A percentile compares a stretch with the other conserved stretches of the same genome.
phyloP scores from a whole-genome alignment of 2,888 invertebrate genomes.

The Fragum fragum region DNA sequence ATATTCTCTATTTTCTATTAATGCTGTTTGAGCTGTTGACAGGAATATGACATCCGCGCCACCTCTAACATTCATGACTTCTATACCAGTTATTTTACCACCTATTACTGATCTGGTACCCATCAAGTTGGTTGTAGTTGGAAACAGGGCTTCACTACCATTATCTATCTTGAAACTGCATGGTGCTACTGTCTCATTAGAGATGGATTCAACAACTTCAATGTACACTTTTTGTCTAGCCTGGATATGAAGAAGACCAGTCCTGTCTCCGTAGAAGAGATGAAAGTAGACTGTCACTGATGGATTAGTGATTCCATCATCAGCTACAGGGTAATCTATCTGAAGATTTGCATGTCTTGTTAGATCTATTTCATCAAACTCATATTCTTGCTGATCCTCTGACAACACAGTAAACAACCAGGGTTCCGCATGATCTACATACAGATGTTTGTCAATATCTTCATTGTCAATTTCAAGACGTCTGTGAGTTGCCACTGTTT shows the following conservation, averaged over 20 bases:
- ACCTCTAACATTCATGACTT: conserved; percentile 71
- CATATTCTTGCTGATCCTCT: conserved; percentile 71
- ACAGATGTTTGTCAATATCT: conserved; percentile 74
- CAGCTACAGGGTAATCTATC: conserved; percentile 72
- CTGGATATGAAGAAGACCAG: conserved; percentile 75
- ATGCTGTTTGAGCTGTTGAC: conserved; percentile 76
- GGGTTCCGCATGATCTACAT: conserved; percentile 74
- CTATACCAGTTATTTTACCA: conserved; percentile 75
- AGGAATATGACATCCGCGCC: conserved; percentile 75
- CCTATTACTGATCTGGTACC: conserved; percentile 76
- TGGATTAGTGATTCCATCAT: conserved; percentile 12
- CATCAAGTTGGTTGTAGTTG: conserved; percentile 72
- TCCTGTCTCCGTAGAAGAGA: conserved; percentile 76
- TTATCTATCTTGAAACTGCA: conserved; percentile 77
- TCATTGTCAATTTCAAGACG: conserved; percentile 76
- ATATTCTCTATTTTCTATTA: conserved; percentile 75
- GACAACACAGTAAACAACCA: conserved; percentile 77
- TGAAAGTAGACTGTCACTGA: conserved; percentile 71
- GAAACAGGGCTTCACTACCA: conserved; percentile 74
- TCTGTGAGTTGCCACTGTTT: conserved; percentile 67
- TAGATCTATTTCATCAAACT: conserved; percentile 77
- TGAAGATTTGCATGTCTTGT: conserved; percentile 75
- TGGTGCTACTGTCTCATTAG: conserved; percentile 77
- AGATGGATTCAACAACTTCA: conserved; percentile 76
- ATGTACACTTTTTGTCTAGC: conserved; percentile 74